phyloP scores from a whole-genome alignment of 30 jellyfish, hydroid and myxozoan genomes.

The Morbakka virulenta region DNA sequence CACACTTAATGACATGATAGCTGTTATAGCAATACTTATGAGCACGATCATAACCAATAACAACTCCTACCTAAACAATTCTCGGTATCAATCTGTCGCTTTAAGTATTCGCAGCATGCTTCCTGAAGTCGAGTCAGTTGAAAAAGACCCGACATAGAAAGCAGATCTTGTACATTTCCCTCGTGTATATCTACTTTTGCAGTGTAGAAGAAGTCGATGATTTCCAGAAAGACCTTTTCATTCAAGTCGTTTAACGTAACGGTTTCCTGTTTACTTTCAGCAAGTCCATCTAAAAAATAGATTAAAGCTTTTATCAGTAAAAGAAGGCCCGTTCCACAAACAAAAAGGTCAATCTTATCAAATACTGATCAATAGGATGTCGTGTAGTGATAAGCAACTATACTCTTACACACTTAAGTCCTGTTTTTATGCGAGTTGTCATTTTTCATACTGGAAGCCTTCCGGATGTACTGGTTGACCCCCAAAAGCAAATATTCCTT shows the following conservation, averaged over 20 bases:
- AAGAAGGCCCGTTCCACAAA: too few species aligned
- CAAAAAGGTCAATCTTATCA: too few species aligned
- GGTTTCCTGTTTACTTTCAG: slow-evolving; percentile 68
- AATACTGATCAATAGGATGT: too few species aligned
- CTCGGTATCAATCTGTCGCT: slow-evolving; percentile 76
- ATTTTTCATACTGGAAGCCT: too few species aligned
- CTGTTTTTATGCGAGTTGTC: too few species aligned
- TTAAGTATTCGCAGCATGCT: slow-evolving; percentile 94
- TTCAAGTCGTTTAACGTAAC: slow-evolving; percentile 57
- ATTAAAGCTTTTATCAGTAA: neutral
- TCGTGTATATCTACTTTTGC: slow-evolving; percentile 76
- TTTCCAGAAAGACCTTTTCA: slow-evolving; percentile 57
- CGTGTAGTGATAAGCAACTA: too few species aligned
- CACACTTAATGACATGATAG: too few species aligned
- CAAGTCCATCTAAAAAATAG: slow-evolving; percentile 74
- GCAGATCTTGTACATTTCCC: slow-evolving; percentile 70
- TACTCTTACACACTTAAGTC: too few species aligned
- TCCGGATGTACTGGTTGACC: too few species aligned
- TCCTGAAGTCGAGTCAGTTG: slow-evolving; percentile 76
- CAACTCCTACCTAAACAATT: slow-evolving; percentile 93
- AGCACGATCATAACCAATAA: too few species aligned
- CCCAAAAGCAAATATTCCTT: too few species aligned
- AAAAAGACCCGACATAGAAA: slow-evolving; percentile 76
- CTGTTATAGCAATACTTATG: too few species aligned
- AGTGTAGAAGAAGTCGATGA: slow-evolving; percentile 79